Conservation (phyloP, 2,797 vertebrate species). For the Geotrypetes seraphini region DNA sequence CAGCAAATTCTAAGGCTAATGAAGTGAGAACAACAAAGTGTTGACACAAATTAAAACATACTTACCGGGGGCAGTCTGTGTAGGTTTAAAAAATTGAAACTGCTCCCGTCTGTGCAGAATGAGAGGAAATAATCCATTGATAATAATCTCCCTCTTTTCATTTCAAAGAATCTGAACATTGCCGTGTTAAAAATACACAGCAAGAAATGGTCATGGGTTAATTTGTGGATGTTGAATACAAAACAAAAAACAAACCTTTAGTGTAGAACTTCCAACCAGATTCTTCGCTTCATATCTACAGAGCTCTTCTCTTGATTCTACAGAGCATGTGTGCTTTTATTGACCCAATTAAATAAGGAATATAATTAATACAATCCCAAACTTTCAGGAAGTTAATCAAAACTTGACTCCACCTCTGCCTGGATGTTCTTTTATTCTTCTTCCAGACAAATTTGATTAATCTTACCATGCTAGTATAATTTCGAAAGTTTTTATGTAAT, state of each 20-base stretch:
- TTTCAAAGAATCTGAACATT: constrained; percentile 27
- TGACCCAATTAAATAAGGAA: no score
- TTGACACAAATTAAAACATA: constrained; percentile 50
- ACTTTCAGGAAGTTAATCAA: no score
- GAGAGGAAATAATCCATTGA: constrained; percentile 25
- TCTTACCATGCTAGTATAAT: no score
- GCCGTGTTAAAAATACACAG: constrained; percentile 36
- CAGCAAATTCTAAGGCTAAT: constrained; percentile 43
- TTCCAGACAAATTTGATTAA: no score
- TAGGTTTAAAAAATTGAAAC: constrained; percentile 10
- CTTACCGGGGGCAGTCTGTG: constrained; percentile 20
- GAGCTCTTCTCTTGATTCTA: no score
- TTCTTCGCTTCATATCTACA: constrained; percentile 40
- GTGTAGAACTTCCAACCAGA: constrained; percentile 30
- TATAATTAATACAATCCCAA: no score
- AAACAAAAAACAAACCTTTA: constrained; percentile 27
- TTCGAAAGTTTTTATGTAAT: no score
- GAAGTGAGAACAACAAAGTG: constrained; percentile 42
- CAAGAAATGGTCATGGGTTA: constrained; percentile 29
- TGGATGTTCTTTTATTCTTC: no score
- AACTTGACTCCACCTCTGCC: no score
- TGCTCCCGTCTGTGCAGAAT: constrained; percentile 12
- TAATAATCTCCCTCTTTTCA: constrained; percentile 32
- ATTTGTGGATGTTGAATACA: constrained; percentile 33
- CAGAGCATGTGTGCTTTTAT: no score